Evolutionary conservation across 2,888 invertebrate species (phyloP).

Genomic region (Pocota personata): DNA sequence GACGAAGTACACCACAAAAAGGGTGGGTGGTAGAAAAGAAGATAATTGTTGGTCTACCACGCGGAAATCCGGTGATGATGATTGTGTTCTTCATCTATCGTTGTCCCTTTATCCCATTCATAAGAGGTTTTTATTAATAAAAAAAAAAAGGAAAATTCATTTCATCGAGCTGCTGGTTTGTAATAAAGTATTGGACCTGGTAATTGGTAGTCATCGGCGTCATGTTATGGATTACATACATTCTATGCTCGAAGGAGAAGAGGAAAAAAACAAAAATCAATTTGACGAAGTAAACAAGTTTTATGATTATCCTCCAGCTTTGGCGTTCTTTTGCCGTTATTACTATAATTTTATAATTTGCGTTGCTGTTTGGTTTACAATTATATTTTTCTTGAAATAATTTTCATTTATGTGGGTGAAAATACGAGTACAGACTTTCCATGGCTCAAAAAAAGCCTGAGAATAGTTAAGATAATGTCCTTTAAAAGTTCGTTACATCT

Average conservation of each 20-base stretch:
- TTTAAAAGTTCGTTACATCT: not conserved
- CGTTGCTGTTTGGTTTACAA: not conserved
- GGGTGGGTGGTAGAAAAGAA: slow-evolving; percentile 2
- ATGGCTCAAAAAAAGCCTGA: not conserved
- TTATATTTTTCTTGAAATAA: not conserved
- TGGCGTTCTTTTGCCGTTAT: not conserved
- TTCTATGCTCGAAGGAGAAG: not conserved
- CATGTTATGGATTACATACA: not conserved
- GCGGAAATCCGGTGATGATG: slow-evolving; percentile 49
- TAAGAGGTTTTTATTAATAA: not conserved
- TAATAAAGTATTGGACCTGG: not conserved
- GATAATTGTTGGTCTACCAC: slow-evolving; percentile 52
- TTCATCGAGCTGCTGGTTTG: not conserved
- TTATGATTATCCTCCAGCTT: not conserved
- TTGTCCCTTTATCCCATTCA: not conserved
- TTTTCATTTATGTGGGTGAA: not conserved
- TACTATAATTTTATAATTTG: not conserved
- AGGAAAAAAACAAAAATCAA: not conserved
- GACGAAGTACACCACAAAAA: slow-evolving; percentile 20
- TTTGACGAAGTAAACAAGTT: not conserved
- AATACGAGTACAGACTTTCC: not conserved
- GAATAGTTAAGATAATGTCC: not conserved
- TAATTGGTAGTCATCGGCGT: not conserved
- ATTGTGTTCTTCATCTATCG: slow-evolving; percentile 28
- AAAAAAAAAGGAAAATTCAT: not conserved